Base-by-base conservation (phyloP, 2,888 invertebrate species). In the Neoitamus cyanurus region DNA sequence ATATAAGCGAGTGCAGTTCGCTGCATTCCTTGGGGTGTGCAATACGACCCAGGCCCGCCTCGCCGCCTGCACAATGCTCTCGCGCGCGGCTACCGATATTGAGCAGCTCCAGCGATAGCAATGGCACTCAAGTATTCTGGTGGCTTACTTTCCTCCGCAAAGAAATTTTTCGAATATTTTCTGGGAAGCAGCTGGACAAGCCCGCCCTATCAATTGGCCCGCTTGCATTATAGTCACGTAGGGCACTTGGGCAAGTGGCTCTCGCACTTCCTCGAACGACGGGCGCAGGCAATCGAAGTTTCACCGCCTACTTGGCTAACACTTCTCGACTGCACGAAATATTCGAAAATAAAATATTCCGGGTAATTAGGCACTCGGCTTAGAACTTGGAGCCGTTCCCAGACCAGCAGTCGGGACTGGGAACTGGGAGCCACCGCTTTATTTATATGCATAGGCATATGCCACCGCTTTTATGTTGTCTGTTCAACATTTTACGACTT, bases 101-200 rank as follows among this genome's bases (percentile, higher is more conserved):
- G 36, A 36, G 3, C 15, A 6, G 42, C n/a, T n/a, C n/a, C n/a
- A n/a, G n/a, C n/a, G n/a, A n/a, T n/a, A n/a, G n/a, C n/a, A n/a
- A n/a, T n/a, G 42, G 42, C 46, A 77, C 46, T 77, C 46, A 46
- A 30, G 77, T 77, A 77, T 77, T 42, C 77, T 42, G 30, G 42
- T 77, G 77, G 77, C 46, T 77, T 77, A 77, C 46, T 77, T 77
- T 77, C 46, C 25, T 20, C 46, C 9, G 46, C 36, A 46, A 25
- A 77, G 42, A 77, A 77, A 77, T 77, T 42, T 77, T 77, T 77
- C 42, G 46, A 77, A 77, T 77, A 77, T 77, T 77, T 77, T 77
- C 77, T 30, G 28, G 30, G 77, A 77, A 77, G 42, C 30, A 77
- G 77, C n/a, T 77, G 77, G 77, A 30, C 77, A 42, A 77, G 30